Conservation (phyloP, 2,797 vertebrate species). For the Gallinago stenura region DNA sequence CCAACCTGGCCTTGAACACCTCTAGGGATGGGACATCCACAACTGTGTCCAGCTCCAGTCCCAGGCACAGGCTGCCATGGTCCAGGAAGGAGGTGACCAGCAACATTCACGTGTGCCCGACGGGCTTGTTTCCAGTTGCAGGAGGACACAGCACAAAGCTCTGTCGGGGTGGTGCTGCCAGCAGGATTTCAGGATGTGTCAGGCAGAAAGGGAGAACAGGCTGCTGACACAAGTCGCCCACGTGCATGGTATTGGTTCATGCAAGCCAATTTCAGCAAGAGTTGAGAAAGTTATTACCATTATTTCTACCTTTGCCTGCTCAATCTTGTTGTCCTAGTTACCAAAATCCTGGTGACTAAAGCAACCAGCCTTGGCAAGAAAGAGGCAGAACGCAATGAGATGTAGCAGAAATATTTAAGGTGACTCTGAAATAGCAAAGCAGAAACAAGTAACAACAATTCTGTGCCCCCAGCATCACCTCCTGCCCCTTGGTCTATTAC, state of each 20-base stretch:
- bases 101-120: background rate
- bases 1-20: background rate
- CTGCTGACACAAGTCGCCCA: background rate
- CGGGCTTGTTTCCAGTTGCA: background rate
- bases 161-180: background rate
- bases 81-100: background rate
- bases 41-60: background rate
- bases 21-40: background rate
- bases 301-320: slow-evolving; percentile 59
- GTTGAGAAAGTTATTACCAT: slow-evolving; percentile 48
- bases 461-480: background rate
- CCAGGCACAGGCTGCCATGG: background rate
- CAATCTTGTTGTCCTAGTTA: slow-evolving; percentile 60
- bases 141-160: background rate
- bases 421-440: background rate
- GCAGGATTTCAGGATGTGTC: background rate
- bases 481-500: background rate
- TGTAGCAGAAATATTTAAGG: slow-evolving; percentile 19
- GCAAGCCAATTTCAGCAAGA: slow-evolving; percentile 28
- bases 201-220: slow-evolving; percentile 1
- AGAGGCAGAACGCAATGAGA: background rate
- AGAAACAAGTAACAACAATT: background rate
- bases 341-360: slow-evolving; percentile 56
- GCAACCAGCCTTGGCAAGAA: slow-evolving; percentile 53
- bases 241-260: background rate